Evolutionary conservation across 2,888 invertebrate genomes (phyloP).

Genomic region (Leistus spinibarbis): DNA sequence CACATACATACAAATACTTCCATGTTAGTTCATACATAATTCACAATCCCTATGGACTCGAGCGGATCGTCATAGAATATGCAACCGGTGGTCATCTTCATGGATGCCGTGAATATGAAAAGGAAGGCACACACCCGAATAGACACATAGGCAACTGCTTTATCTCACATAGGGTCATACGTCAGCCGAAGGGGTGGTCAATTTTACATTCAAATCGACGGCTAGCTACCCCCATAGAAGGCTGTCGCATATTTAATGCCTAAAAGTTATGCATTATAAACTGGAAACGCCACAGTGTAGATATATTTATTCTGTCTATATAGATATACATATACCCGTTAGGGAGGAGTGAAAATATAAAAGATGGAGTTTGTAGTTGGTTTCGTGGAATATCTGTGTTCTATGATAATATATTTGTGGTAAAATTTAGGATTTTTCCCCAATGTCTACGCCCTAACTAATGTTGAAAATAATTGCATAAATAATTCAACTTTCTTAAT

Average conservation of each 20-base stretch:
- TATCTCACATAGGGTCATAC: background rate
- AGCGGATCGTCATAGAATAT: slow-evolving; percentile 11
- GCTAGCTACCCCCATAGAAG: background rate
- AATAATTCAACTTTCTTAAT: no score
- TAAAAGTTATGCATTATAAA: slow-evolving; percentile 22
- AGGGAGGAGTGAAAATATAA: background rate
- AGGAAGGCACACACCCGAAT: background rate
- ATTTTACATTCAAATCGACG: slow-evolving; percentile 21
- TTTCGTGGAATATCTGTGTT: no score
- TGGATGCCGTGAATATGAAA: background rate
- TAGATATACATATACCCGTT: background rate
- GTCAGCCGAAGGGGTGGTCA: background rate
- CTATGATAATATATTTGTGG: no score
- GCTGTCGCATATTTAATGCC: slow-evolving; percentile 17
- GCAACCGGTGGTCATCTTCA: slow-evolving; percentile 18
- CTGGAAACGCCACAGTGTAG: background rate
- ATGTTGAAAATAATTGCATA: no score
- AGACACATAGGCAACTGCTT: background rate
- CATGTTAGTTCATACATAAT: background rate
- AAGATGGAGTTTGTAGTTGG: background rate
- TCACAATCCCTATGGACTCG: background rate
- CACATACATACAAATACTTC: background rate
- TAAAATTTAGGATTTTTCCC: no score
- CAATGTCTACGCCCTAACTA: no score
- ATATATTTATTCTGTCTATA: background rate